phyloP scores from a whole-genome alignment of 2,888 invertebrate genomes.

The Zootermopsis nevadensis region DNA sequence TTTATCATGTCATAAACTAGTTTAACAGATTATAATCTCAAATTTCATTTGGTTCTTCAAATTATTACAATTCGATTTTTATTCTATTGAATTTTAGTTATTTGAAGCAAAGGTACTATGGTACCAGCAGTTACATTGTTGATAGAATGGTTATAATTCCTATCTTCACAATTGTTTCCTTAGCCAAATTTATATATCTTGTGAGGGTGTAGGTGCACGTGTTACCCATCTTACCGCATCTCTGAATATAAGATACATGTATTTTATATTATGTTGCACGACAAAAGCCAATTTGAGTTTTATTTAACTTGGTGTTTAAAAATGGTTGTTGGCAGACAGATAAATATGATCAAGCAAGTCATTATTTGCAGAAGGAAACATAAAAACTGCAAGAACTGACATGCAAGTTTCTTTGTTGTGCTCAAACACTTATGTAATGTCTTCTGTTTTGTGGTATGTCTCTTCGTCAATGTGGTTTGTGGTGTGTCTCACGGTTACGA shows the following conservation, averaged over 20 bases:
- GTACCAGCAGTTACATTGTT: no score
- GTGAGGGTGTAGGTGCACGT: neutral
- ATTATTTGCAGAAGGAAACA: constrained; percentile 16
- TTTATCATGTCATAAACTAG: no score
- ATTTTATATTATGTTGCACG: neutral
- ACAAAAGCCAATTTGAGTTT: neutral
- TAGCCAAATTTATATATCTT: neutral
- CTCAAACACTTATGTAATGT: constrained; percentile 21
- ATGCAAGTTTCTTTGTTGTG: constrained; percentile 32
- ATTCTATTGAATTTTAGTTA: no score
- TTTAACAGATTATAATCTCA: no score
- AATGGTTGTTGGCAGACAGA: neutral
- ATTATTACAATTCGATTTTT: no score
- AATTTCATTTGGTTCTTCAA: no score
- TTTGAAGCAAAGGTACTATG: no score
- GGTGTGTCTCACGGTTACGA: constrained; percentile 43
- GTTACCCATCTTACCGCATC: neutral
- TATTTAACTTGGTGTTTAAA: neutral
- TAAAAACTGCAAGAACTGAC: constrained; percentile 22
- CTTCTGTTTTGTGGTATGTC: constrained; percentile 43
- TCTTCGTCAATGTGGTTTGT: constrained; percentile 43
- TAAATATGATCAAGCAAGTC: neutral
- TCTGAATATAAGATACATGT: constrained; percentile 13
- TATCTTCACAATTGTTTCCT: no score
- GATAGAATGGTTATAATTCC: no score